phyloP scores from a whole-genome alignment of 2,888 invertebrate species.

The Stenichneumon culpator region DNA sequence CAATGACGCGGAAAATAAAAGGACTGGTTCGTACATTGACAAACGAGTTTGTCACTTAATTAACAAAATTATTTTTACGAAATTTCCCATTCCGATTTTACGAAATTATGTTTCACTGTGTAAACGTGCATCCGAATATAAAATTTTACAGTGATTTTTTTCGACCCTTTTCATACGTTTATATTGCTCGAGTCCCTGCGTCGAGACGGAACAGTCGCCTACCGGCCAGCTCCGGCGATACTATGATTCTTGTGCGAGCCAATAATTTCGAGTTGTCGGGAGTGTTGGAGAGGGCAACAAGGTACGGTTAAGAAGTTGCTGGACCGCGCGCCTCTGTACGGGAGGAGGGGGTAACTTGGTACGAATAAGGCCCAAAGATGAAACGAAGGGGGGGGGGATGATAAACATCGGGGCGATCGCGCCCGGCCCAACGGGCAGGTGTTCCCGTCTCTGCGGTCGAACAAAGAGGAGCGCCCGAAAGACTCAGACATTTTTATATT shows the following conservation, averaged over 20 bases:
- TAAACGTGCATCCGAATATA: too few species aligned
- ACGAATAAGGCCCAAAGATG: neutral
- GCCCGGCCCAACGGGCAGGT: slow-evolving; percentile 76
- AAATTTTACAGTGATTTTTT: too few species aligned
- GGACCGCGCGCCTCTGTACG: neutral
- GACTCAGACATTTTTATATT: slow-evolving; percentile 42
- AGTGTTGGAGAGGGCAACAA: slow-evolving; percentile 31
- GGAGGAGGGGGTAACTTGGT: neutral
- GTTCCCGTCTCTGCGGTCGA: slow-evolving; percentile 73
- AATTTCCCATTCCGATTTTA: too few species aligned
- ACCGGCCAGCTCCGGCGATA: neutral
- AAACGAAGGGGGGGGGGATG: slow-evolving; percentile 2
- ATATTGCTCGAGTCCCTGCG: too few species aligned
- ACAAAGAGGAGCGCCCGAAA: slow-evolving; percentile 72
- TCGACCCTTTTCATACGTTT: too few species aligned
- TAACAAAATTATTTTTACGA: too few species aligned
- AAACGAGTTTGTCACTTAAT: too few species aligned
- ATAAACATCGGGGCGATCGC: slow-evolving; percentile 69
- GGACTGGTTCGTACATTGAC: too few species aligned
- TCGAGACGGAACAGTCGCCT: too few species aligned
- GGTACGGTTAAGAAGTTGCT: slow-evolving; percentile 33
- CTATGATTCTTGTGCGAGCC: neutral
- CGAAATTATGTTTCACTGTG: too few species aligned
- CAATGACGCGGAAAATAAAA: too few species aligned
- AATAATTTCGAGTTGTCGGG: slow-evolving; percentile 31